These are phyloP conservation scores for Halichondria panicea DNA, from an alignment of 37 sponge, comb jelly and placozoan genomes.

Conservation along the genomic window DNA sequence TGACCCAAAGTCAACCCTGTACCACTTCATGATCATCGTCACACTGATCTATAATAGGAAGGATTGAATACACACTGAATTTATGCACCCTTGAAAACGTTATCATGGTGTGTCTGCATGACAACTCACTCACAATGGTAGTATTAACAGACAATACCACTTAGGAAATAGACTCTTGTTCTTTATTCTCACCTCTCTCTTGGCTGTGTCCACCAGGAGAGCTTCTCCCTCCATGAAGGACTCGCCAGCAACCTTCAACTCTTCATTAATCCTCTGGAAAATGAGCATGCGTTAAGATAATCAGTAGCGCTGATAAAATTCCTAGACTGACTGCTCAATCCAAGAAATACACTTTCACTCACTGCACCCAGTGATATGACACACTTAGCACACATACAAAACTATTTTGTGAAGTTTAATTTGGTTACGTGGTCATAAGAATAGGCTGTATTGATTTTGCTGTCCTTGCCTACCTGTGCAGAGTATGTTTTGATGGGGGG, in stretches of 20 bases:
- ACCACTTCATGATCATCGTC: conserved; percentile 92
- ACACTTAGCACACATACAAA: too few species aligned
- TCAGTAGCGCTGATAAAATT: too few species aligned
- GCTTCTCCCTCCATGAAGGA: conserved; percentile 79
- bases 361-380: too few species aligned
- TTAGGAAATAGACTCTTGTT: neutral
- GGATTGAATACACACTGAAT: neutral
- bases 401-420: too few species aligned
- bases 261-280: conserved; percentile 75
- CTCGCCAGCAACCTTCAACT: conserved; percentile 70
- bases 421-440: too few species aligned
- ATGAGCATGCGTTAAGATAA: neutral
- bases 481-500: conserved; percentile 95
- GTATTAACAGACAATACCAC: neutral
- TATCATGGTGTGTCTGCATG: neutral
- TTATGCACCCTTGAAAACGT: too few species aligned
- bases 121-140: neutral
- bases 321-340: too few species aligned
- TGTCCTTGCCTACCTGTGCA: conserved; percentile 71
- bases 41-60: conserved; percentile 55
- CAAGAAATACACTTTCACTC: too few species aligned
- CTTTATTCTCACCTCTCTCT: conserved; percentile 63
- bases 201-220: conserved; percentile 51
- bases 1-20: conserved; percentile 91
- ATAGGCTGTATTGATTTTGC: too few species aligned